phyloP scores from a whole-genome alignment of 2,113 vertebrate species.

The Pan paniscus region DNA sequence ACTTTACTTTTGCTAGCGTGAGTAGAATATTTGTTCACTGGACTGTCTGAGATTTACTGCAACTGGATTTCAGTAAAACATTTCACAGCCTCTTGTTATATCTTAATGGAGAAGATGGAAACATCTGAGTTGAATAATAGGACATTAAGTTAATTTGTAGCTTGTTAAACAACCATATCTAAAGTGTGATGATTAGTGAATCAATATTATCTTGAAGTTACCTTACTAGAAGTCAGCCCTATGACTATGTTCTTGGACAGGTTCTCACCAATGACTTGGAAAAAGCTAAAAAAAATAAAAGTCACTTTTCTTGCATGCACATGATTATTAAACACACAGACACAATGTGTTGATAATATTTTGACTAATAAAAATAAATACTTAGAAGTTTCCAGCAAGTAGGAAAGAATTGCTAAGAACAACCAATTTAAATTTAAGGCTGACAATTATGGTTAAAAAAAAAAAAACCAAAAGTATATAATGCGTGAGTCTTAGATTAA shows the following conservation, averaged over 20 bases:
- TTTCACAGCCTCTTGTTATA: neutral
- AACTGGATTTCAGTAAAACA: conserved; percentile 4
- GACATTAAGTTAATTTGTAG: conserved; percentile 23
- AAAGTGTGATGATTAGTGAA: neutral
- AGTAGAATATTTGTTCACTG: neutral
- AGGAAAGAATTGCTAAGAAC: conserved; percentile 5
- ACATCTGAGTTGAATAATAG: neutral
- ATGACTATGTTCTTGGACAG: neutral
- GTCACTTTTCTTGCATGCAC: neutral
- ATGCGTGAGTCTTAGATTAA: neutral
- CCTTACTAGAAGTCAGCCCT: neutral
- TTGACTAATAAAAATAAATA: conserved; percentile 27
- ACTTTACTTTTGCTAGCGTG: conserved; percentile 32
- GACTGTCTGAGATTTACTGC: neutral
- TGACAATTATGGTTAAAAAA: neutral
- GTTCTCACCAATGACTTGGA: neutral
- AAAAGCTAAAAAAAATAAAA: neutral
- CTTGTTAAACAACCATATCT: conserved; percentile 10
- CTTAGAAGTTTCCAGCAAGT: conserved; percentile 1
- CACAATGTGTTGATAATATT: neutral
- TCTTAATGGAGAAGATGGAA: neutral
- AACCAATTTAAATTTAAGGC: conserved; percentile 38
- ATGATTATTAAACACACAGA: neutral
- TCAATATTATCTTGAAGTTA: conserved; percentile 24
- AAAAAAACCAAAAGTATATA: neutral